Percentiles rank a stretch among this genome's conserved stretches.
Evolutionary conservation across 2,113 vertebrate species (phyloP).

Genomic region (Corvus hawaiiensis): DNA sequence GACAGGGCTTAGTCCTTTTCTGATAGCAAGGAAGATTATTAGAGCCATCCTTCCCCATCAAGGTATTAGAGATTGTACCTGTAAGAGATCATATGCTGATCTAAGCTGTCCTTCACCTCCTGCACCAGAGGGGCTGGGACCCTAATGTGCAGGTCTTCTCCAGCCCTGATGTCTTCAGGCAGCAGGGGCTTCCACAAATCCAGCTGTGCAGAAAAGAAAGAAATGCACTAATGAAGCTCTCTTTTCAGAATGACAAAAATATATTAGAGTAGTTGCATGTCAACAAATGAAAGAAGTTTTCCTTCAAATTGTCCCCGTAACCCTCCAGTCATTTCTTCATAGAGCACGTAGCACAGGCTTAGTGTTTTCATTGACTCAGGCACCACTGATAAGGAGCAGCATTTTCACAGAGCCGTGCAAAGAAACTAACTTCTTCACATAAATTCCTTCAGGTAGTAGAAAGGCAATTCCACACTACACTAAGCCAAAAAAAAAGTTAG

Average conservation of each 20-base stretch:
- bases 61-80: background rate
- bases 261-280: background rate
- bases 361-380: background rate
- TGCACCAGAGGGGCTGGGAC: background rate
- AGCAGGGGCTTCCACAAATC: constrained; percentile 32
- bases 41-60: background rate
- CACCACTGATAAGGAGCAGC: background rate
- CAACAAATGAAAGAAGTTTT: background rate
- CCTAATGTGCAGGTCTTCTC: background rate
- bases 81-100: background rate
- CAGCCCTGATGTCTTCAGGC: constrained; percentile 18
- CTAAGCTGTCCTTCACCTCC: constrained; percentile 19
- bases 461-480: background rate
- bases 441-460: background rate
- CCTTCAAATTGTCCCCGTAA: background rate
- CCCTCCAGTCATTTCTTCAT: background rate
- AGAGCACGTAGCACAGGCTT: background rate
- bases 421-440: background rate
- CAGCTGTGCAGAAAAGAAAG: constrained; percentile 21
- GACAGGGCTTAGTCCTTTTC: background rate
- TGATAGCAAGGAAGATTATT: background rate
- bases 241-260: background rate
- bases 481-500: background rate
- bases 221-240: background rate
- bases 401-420: background rate